Conservation (phyloP, 23 tunicate species). For the Halocynthia roretzi region DNA sequence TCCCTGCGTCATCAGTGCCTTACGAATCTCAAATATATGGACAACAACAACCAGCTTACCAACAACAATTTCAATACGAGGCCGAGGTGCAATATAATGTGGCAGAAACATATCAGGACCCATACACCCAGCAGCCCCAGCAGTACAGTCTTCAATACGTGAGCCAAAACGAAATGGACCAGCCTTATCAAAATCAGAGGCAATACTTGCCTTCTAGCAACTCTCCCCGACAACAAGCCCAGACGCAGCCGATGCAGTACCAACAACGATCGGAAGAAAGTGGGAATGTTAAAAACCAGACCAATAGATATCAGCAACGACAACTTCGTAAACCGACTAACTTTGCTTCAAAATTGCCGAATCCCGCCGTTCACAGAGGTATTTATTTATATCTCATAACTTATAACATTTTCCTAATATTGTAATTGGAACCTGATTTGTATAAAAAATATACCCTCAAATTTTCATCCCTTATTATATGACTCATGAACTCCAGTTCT, state of each 20-base stretch:
- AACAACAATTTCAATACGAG: neutral
- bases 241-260: neutral
- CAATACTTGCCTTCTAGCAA: neutral
- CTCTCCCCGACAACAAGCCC: neutral
- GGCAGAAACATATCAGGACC: neutral
- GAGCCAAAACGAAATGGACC: neutral
- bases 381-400: neutral
- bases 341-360: neutral
- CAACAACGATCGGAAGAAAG: neutral
- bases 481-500: too few species aligned
- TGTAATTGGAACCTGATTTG: too few species aligned
- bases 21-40: neutral
- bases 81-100: conserved; percentile 2
- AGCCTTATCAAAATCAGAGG: neutral
- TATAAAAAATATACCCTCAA: too few species aligned
- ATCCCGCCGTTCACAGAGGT: neutral
- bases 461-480: too few species aligned
- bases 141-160: neutral
- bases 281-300: neutral
- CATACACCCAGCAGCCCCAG: neutral
- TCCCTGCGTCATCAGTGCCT: neutral
- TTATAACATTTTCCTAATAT: too few species aligned
- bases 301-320: neutral
- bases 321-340: neutral
- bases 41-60: neutral